Conservation (phyloP, 2,113 vertebrate species). For the Albula goreensis region DNA sequence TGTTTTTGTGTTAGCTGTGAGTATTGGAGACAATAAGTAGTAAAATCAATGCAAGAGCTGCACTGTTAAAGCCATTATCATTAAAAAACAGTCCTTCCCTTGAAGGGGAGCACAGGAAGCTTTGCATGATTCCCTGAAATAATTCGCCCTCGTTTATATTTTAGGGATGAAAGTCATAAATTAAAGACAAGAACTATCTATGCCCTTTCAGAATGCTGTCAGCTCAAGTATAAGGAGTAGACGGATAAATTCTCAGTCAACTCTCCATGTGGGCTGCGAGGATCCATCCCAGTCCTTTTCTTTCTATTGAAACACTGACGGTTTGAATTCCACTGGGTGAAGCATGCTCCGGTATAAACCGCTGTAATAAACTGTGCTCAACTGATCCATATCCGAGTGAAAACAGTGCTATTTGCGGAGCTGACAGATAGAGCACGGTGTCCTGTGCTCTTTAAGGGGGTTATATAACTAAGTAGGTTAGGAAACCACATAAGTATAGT, state of each 20-base stretch:
- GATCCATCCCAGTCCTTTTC: background rate
- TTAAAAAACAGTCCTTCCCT: too few species aligned
- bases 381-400: background rate
- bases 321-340: background rate
- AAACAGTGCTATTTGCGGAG: background rate
- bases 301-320: background rate
- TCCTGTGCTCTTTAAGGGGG: background rate
- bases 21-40: background rate
- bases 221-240: too few species aligned
- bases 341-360: background rate
- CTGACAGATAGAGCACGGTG: background rate
- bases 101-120: too few species aligned
- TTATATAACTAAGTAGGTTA: conserved; percentile 2
- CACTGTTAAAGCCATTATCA: too few species aligned
- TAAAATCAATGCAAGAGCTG: too few species aligned
- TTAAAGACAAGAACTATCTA: background rate
- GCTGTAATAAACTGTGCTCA: background rate
- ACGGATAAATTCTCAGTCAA: too few species aligned
- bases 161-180: too few species aligned
- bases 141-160: too few species aligned
- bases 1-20: too few species aligned
- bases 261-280: background rate
- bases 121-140: too few species aligned
- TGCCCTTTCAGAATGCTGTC: too few species aligned
- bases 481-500: background rate